Evolutionary conservation across 2,888 invertebrate species (phyloP), one percentile per base, ranked within the genome.

Genomic region (Prosopocoilus inquinatus): DNA sequence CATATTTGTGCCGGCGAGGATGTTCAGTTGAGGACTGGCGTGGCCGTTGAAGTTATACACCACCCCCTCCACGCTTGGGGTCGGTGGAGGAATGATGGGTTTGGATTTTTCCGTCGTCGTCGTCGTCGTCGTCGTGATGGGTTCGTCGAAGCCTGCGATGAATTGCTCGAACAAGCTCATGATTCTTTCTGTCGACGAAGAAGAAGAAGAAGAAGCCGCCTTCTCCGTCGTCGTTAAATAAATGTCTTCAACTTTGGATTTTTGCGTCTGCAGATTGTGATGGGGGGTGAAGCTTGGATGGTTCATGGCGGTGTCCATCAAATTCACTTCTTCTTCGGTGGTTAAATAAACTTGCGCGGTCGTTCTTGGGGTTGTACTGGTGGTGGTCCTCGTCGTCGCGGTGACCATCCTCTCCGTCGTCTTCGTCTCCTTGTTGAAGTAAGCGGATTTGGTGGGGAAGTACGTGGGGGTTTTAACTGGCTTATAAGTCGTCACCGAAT

Each of bases 161-260:
- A 78, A 59, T 59, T 78, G 76, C 55, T 77, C 78, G 50, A 78
- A 76, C 15, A 77, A 59, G 59, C 75, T 79, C 73, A 68, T 75
- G 57, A 62, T 66, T 67, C 63, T 67, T 62, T 63, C 78, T 0
- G 81, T 80, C 2, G 79, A 72, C 1, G 72, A 70, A 2, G 57
- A 39, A 20, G 61, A 36, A 20, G 61, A 36, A 54, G 49, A 55
- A 5, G 61, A 61, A 38, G 65, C 62, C n/a, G 61, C 46, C 13
- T 61, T 63, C 13, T 58, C 44, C 12, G 65, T 60, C 34, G 64
- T 62, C 56, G 64, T 73, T 9, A 70, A 57, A 53, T 69, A 70
- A 36, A 69, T 62, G 34, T 70, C 66, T 41, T 63, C 65, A 3
- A 66, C 53, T 47, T 62, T 46, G 47, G 55, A 55, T 47, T 66